Evolutionary conservation across 1,140 invertebrate genomes (phyloP).

Genomic region (Gonioctena quinquepunctata): DNA sequence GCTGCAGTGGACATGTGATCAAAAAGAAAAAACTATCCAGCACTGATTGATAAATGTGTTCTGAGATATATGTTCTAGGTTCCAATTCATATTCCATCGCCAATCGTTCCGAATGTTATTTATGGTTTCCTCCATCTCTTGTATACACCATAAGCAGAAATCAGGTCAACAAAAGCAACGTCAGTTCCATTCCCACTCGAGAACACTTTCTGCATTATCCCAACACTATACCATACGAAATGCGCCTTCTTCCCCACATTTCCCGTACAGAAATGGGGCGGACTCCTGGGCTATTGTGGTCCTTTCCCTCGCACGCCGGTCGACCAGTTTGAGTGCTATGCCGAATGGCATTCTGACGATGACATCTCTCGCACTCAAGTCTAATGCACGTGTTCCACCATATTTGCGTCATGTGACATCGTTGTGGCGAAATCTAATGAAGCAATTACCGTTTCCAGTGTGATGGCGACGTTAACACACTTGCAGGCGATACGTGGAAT

Average conservation of each 20-base stretch:
- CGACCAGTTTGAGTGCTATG: not conserved
- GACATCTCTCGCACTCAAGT: conserved; percentile 34
- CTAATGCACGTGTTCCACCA: conserved; percentile 43
- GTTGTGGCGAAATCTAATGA: conserved; percentile 45
- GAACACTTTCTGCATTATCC: not conserved
- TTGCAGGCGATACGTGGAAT: conserved; percentile 14
- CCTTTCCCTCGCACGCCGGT: not conserved
- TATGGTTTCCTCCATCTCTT: no score
- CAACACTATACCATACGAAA: not conserved
- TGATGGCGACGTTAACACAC: conserved; percentile 33
- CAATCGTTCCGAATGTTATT: no score
- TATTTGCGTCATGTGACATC: conserved; percentile 28
- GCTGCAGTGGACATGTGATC: no score
- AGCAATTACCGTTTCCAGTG: conserved; percentile 39
- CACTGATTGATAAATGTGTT: no score
- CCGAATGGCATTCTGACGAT: conserved; percentile 18
- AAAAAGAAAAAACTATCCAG: no score
- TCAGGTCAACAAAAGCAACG: not conserved
- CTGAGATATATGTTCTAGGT: no score
- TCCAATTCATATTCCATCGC: no score
- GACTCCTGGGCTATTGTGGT: not conserved
- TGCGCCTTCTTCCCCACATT: not conserved
- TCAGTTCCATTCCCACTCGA: not conserved
- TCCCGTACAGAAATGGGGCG: not conserved
- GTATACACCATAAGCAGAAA: not conserved